Evolutionary conservation across 1,140 invertebrate species (phyloP).

Genomic region (Lutraria rhynchaena): DNA sequence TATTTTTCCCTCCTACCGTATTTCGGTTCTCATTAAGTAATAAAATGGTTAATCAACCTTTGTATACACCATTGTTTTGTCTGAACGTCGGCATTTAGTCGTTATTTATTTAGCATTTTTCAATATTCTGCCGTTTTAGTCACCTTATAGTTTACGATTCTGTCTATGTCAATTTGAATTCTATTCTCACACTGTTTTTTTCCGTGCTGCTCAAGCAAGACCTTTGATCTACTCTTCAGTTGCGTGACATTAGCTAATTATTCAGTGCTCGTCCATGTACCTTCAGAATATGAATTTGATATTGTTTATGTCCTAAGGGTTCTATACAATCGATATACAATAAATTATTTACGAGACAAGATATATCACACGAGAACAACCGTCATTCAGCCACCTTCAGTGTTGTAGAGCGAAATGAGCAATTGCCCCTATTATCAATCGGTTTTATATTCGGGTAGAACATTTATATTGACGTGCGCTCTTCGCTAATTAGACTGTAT

Average conservation of each 20-base stretch:
- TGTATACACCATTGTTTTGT: too few species aligned
- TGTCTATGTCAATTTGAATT: too few species aligned
- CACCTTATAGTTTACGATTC: too few species aligned
- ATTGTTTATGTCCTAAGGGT: conserved; percentile 43
- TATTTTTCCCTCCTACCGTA: too few species aligned
- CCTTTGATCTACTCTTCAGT: conserved; percentile 46
- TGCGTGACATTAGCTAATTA: conserved; percentile 45
- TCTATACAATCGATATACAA: conserved; percentile 35
- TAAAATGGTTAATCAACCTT: too few species aligned
- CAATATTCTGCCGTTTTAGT: too few species aligned
- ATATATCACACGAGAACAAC: conserved; percentile 15
- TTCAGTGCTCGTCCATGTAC: conserved; percentile 31
- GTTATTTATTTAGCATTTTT: too few species aligned
- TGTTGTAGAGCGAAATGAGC: background rate
- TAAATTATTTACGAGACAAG: conserved; percentile 53
- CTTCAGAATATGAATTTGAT: conserved; percentile 53
- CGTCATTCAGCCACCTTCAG: conserved; percentile 3
- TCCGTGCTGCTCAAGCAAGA: conserved; percentile 36
- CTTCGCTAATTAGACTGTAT: too few species aligned
- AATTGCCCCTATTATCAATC: background rate
- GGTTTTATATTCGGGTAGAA: background rate
- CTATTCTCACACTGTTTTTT: conserved; percentile 42
- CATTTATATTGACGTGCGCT: too few species aligned
- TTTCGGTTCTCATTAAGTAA: too few species aligned
- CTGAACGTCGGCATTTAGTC: too few species aligned